These are phyloP conservation scores for Cryptocheilus praepositus DNA, from an alignment of 2,888 invertebrate species.

Conservation along the genomic window DNA sequence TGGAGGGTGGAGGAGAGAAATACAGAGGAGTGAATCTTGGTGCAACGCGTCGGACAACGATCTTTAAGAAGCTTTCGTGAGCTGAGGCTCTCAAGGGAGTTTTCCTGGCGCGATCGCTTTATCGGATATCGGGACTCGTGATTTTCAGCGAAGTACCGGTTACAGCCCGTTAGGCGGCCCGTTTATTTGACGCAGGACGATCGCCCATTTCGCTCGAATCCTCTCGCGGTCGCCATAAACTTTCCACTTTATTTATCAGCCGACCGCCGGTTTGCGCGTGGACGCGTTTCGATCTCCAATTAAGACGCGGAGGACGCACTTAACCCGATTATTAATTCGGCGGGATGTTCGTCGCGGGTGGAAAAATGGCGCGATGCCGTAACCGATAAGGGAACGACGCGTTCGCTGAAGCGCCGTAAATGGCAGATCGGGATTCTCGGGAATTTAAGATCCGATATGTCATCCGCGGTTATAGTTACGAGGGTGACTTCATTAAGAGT, in stretches of 20 bases:
- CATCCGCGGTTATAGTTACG: no score
- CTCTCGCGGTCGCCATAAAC: background rate
- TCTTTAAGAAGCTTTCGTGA: conserved; percentile 39
- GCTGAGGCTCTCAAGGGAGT: conserved; percentile 26
- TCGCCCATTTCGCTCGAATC: conserved; percentile 10
- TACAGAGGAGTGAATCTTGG: no score
- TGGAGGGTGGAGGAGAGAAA: no score
- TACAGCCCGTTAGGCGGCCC: conserved; percentile 33
- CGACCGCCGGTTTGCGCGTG: background rate
- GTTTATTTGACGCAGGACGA: conserved; percentile 37
- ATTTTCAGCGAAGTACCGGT: conserved; percentile 34
- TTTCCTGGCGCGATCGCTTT: conserved; percentile 33
- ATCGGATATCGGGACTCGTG: conserved; percentile 40
- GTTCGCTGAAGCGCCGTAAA: no score
- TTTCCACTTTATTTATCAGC: no score
- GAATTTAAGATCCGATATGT: no score
- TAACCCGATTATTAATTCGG: conserved; percentile 2
- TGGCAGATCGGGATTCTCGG: no score
- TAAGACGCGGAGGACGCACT: background rate
- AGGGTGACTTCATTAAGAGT: no score
- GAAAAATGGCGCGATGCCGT: background rate
- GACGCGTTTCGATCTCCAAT: background rate
- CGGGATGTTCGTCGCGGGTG: no score
- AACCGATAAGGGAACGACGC: background rate
- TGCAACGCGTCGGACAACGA: conserved; percentile 3